Base-by-base conservation (phyloP, 2,113 vertebrate genomes). In the Pterocles burchelli region DNA sequence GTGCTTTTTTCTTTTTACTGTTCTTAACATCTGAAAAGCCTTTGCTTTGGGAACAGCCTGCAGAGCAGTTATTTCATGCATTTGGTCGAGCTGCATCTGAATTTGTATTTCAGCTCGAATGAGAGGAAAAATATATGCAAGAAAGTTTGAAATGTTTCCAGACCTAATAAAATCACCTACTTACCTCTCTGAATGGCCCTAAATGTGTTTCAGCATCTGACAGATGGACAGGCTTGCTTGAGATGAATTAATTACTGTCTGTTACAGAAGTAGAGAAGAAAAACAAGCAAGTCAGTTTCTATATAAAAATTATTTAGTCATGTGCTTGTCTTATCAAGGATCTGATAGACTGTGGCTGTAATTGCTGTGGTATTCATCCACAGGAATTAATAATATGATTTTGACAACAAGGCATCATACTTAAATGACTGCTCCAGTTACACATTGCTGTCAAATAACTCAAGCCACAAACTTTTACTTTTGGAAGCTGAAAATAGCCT, bases 241-340 rank as follows among this genome's bases (percentile, higher is more conserved):
- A 90, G 87, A 95, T 85, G 87, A 96, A 94, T 96, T 95, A 94
- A 97, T 97, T 96, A 58, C 91, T 96, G 94, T 95, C 89, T 96
- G 62, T 89, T 95, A 62, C 13, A 82, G 66, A 86, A 88, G 54
- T 28, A 58, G 51, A 79, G 68, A 68, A 93, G 65, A 95, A 92
- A 97, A 90, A 84, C 90, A 94, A 92, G 88, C 72, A 84, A 92
- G 84, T 87, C 81, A 55, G 70, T 85, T 95, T 85, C 84, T 93
- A 24, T 92, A 54, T 85, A 81, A 91, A 91, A 95, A 89, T 89
- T 82, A 91, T 49, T 92, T 74, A 91, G 94, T 97, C 87, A 73
- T 91, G 71, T 95, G 78, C 91, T 91, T 88, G 91, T 88, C 87
- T 93, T 95, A 81, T 34, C 80, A 93, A 68, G 75, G 54, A 65